phyloP scores from a whole-genome alignment of 2,113 vertebrate genomes.

The Plecturocebus donacophilus region DNA sequence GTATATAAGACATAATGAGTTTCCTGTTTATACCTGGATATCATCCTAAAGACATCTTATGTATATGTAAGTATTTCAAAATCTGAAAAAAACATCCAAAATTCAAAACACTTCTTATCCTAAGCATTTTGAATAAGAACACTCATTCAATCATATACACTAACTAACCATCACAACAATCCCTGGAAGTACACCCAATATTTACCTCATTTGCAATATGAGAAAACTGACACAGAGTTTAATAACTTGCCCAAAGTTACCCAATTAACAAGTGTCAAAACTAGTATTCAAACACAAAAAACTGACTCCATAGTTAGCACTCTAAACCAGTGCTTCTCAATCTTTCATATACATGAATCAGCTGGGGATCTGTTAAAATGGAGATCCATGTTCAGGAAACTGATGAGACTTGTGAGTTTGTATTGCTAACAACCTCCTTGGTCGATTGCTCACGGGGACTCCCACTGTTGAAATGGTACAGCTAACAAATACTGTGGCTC shows the following conservation, averaged over 20 bases:
- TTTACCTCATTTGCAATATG: not conserved
- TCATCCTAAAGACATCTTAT: not conserved
- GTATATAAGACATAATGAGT: not conserved
- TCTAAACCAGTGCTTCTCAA: not conserved
- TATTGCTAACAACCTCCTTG: not conserved
- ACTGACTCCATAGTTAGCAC: not conserved
- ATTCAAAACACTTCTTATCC: not conserved
- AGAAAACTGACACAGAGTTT: not conserved
- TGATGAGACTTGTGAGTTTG: not conserved
- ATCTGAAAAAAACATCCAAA: not conserved
- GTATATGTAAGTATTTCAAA: not conserved
- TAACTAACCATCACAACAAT: not conserved
- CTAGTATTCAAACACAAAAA: not conserved
- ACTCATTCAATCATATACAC: not conserved
- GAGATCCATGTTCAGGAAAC: not conserved
- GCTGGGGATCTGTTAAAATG: not conserved
- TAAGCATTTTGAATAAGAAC: not conserved
- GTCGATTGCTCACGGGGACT: not conserved
- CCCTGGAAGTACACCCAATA: not conserved
- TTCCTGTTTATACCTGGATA: not conserved
- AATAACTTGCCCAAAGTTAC: not conserved
- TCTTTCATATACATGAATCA: not conserved
- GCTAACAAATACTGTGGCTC: not conserved
- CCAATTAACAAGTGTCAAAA: not conserved
- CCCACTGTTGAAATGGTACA: not conserved